phyloP scores from a whole-genome alignment of 2,113 vertebrate species.

The Seriola rivoliana region DNA sequence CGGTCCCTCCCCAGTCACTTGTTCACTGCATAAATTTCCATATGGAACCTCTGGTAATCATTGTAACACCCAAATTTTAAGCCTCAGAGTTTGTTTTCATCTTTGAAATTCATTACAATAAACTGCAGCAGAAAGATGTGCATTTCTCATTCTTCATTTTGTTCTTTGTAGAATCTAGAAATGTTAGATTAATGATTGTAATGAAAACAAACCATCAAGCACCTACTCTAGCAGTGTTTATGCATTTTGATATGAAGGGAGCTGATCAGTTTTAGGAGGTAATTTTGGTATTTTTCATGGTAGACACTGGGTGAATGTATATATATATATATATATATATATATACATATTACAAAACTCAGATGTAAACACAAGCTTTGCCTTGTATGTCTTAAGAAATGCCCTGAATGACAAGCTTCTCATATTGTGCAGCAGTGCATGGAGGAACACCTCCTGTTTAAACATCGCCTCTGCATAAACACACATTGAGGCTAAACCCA shows the following conservation, averaged over 20 bases:
- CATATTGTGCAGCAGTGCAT: not conserved
- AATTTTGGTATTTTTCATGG: not conserved
- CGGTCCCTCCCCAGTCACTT: conserved; percentile 41
- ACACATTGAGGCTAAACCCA: not conserved
- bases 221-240: not conserved
- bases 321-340: not conserved
- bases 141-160: not conserved
- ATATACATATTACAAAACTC: not conserved
- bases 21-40: conserved; percentile 62
- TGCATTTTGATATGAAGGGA: not conserved
- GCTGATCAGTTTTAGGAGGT: not conserved
- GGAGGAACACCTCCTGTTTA: not conserved
- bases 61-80: not conserved
- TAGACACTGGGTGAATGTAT: not conserved
- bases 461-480: conserved; percentile 5
- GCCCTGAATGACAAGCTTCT: not conserved
- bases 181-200: too few relatives aligned
- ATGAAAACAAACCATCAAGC: not conserved
- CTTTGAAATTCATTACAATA: not conserved
- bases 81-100: conserved; percentile 21
- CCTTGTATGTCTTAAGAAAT: not conserved
- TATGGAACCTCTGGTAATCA: conserved; percentile 19
- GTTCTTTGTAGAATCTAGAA: not conserved
- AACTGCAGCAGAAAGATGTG: not conserved
- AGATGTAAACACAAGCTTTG: not conserved